Conservation (phyloP, 1,140 invertebrate genomes). For the Drosophila lacteicornis region DNA sequence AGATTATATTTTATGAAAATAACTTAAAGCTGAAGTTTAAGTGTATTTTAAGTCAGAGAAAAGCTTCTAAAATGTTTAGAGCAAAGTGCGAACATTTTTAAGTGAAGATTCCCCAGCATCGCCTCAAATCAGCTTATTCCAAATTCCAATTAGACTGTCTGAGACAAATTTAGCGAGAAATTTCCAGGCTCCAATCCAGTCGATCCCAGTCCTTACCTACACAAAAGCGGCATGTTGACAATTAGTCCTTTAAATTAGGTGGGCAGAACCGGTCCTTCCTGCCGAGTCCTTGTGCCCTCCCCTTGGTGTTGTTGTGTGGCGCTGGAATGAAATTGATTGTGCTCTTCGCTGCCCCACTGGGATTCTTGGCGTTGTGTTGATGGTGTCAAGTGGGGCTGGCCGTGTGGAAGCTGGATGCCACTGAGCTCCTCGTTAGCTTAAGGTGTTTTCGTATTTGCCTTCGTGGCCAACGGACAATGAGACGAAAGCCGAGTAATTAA, state of each 20-base stretch:
- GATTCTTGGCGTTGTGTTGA: neutral
- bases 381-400: neutral
- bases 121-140: slow-evolving; percentile 5
- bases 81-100: neutral
- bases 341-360: slow-evolving; percentile 45
- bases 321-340: slow-evolving; percentile 61
- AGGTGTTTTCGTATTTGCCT: slow-evolving; percentile 57
- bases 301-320: slow-evolving; percentile 4
- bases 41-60: neutral
- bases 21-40: too few relatives aligned
- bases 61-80: neutral
- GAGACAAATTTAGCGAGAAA: slow-evolving; percentile 12
- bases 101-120: neutral
- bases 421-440: slow-evolving; percentile 48
- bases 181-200: neutral
- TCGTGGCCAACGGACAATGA: slow-evolving; percentile 38
- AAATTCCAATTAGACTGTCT: slow-evolving; percentile 24
- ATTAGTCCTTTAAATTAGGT: slow-evolving; percentile 75
- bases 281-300: slow-evolving; percentile 23
- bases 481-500: slow-evolving; percentile 58
- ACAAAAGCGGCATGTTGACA: slow-evolving; percentile 58
- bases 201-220: neutral
- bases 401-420: neutral
- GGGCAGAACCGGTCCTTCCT: slow-evolving; percentile 27
- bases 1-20: too few relatives aligned